Conservation (phyloP, 23 tunicate species). For the Botrylloides violaceus region DNA sequence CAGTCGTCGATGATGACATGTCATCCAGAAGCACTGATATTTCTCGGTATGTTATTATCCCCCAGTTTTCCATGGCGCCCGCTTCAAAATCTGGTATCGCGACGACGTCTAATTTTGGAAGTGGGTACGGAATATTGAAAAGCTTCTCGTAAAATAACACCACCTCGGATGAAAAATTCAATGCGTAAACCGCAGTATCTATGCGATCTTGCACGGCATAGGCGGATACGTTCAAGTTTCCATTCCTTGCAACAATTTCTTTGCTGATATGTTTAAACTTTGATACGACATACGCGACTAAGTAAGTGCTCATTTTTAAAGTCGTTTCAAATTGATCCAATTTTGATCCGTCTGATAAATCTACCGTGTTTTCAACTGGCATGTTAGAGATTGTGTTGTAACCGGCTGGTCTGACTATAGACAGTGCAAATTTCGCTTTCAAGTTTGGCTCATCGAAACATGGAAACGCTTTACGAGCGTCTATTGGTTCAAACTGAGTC, state of each 20-base stretch:
- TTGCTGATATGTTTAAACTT: slow-evolving; percentile 42
- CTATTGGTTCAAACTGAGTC: slow-evolving; percentile 75
- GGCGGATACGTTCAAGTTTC: slow-evolving; percentile 39
- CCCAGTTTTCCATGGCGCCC: slow-evolving; percentile 99
- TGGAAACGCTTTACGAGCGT: slow-evolving; percentile 88
- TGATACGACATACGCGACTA: slow-evolving; percentile 65
- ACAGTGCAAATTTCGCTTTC: slow-evolving; percentile 63
- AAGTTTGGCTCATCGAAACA: slow-evolving; percentile 93
- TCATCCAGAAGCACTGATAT: slow-evolving; percentile 55
- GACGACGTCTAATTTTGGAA: slow-evolving; percentile 75
- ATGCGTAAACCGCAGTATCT: slow-evolving; percentile 45
- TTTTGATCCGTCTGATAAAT: slow-evolving; percentile 6
- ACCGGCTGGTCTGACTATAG: slow-evolving; percentile 39
- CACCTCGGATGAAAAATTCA: slow-evolving; percentile 38
- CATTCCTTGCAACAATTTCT: not conserved
- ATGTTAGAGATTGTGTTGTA: slow-evolving; percentile 60
- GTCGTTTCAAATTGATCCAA: slow-evolving; percentile 37
- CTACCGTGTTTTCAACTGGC: slow-evolving; percentile 40
- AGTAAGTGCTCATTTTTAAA: slow-evolving; percentile 77
- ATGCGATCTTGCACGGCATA: slow-evolving; percentile 64
- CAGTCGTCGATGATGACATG: slow-evolving; percentile 29
- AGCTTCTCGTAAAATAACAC: slow-evolving; percentile 45
- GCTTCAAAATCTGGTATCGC: slow-evolving; percentile 98
- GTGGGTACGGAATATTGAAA: slow-evolving; percentile 72
- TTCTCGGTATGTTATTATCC: slow-evolving; percentile 81